These are phyloP conservation scores for Cheilosia vulpina DNA, from an alignment of 2,888 invertebrate species.

Conservation along the genomic window DNA sequence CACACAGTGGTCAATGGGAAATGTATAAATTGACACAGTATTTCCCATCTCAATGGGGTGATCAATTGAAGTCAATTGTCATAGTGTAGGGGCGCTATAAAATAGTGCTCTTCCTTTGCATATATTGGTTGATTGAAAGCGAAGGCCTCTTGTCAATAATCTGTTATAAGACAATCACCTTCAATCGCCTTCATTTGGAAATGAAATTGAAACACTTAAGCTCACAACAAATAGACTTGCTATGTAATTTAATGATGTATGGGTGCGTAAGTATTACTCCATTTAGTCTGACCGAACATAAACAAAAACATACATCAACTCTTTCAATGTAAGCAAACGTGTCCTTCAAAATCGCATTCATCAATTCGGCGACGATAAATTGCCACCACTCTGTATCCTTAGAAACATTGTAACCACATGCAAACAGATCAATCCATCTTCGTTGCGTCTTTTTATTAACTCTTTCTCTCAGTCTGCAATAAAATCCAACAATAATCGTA, in stretches of 20 bases:
- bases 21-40: constrained; percentile 30
- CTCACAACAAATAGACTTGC: too few species aligned
- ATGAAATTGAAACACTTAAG: too few species aligned
- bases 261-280: too few species aligned
- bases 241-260: too few species aligned
- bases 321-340: too few species aligned
- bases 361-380: constrained; percentile 25
- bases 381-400: background rate
- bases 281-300: too few species aligned
- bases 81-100: background rate
- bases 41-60: background rate
- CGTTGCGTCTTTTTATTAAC: constrained; percentile 19
- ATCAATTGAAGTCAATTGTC: constrained; percentile 15
- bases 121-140: background rate
- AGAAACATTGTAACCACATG: constrained; percentile 24
- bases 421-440: constrained; percentile 33
- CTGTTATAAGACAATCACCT: too few species aligned
- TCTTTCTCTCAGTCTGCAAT: constrained; percentile 28
- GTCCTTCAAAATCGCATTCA: background rate
- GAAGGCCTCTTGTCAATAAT: background rate
- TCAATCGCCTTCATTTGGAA: too few species aligned
- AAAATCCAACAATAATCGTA: constrained; percentile 13
- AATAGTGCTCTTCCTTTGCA: too few species aligned
- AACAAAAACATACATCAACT: too few species aligned
- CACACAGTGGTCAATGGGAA: constrained; percentile 29